These are phyloP conservation scores for Amphiduros pacificus DNA, from an alignment of 2,888 invertebrate genomes.

Conservation along the genomic window DNA sequence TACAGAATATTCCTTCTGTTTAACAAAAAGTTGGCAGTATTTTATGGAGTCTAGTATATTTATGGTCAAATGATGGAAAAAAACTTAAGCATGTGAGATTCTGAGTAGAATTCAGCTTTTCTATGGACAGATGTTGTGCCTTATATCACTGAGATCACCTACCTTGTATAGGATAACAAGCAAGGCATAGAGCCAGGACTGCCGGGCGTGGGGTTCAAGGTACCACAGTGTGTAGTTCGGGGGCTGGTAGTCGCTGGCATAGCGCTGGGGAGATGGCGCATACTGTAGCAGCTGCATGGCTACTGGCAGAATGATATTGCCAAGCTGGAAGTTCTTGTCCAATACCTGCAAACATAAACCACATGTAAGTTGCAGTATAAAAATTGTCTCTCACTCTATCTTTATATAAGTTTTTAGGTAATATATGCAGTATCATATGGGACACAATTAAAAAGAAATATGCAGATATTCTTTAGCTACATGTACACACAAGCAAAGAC, in stretches of 20 bases:
- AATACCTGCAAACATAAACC: constrained; percentile 72
- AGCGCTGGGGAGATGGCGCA: constrained; percentile 76
- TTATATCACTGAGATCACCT: constrained; percentile 33
- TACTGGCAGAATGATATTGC: constrained; percentile 83
- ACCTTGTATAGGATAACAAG: constrained; percentile 95
- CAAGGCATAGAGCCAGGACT: constrained; percentile 91
- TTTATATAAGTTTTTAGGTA: too few relatives aligned
- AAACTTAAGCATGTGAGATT: too few relatives aligned
- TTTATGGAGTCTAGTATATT: too few relatives aligned
- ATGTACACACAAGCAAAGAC: too few relatives aligned
- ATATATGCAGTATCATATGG: too few relatives aligned
- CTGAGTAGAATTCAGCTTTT: too few relatives aligned
- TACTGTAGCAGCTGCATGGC: constrained; percentile 79
- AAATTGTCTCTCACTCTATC: too few relatives aligned
- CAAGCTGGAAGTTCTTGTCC: constrained; percentile 95
- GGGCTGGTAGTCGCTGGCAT: constrained; percentile 66
- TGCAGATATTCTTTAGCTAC: too few relatives aligned
- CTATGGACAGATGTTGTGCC: too few relatives aligned
- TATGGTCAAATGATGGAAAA: too few relatives aligned
- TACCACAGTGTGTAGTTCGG: constrained; percentile 83
- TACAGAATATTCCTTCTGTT: background rate
- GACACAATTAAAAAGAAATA: too few relatives aligned
- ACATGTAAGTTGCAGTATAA: too few relatives aligned
- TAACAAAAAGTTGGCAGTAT: background rate
- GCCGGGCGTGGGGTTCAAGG: constrained; percentile 81